These are phyloP conservation scores for Mesopsocus fuscifrons DNA, from an alignment of 2,888 invertebrate genomes.

Conservation along the genomic window DNA sequence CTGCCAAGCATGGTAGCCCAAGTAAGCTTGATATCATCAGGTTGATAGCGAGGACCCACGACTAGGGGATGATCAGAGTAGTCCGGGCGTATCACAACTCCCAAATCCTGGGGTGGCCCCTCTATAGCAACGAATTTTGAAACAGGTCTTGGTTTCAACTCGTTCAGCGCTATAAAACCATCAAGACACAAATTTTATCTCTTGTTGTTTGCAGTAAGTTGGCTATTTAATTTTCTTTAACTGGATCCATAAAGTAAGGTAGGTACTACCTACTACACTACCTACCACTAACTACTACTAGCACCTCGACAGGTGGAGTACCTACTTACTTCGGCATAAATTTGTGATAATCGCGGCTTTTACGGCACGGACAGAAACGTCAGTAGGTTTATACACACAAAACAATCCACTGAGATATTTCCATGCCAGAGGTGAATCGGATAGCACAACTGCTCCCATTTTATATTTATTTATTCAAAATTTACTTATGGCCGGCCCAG, in stretches of 20 bases:
- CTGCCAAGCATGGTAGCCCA: conserved; percentile 39
- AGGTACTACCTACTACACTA: too few species aligned
- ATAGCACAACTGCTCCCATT: background rate
- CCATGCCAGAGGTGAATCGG: background rate
- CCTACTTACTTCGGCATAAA: background rate
- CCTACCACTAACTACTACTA: too few species aligned
- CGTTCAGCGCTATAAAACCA: background rate
- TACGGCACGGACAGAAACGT: background rate
- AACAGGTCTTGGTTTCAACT: background rate
- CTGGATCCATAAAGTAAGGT: too few species aligned
- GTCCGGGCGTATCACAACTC: background rate
- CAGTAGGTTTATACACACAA: background rate
- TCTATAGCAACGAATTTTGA: background rate
- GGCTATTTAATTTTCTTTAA: too few species aligned
- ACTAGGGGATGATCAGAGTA: conserved; percentile 43
- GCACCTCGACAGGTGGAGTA: too few species aligned
- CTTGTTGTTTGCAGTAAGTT: too few species aligned
- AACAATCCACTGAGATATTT: background rate
- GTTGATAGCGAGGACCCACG: conserved; percentile 54
- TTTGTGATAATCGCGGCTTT: background rate
- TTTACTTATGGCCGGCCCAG: too few species aligned
- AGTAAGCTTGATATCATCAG: conserved; percentile 40
- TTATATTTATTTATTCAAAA: too few species aligned
- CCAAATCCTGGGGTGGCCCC: background rate
- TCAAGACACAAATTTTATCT: too few species aligned